Percentiles rank a stretch among this genome's conserved stretches.
phyloP scores from a whole-genome alignment of 2,113 vertebrate genomes.

The Acrocephalus kingi region DNA sequence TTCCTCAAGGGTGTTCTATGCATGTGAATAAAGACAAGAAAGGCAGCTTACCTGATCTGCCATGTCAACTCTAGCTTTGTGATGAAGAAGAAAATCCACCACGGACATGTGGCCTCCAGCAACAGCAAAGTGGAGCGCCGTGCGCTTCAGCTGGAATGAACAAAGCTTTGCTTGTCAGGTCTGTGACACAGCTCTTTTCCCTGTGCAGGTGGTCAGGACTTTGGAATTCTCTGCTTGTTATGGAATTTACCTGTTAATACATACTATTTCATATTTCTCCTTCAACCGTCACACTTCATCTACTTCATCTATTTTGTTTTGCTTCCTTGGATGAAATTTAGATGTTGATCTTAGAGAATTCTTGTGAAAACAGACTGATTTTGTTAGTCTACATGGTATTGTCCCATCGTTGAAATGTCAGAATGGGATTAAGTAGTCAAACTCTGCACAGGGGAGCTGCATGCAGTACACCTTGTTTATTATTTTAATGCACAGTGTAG shows the following conservation, averaged over 20 bases:
- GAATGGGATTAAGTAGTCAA: not conserved
- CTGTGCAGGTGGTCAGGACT: not conserved
- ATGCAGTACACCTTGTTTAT: not conserved
- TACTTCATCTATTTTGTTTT: not conserved
- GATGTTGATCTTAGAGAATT: not conserved
- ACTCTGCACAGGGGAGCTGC: not conserved
- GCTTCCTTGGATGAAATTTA: not conserved
- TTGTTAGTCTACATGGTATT: not conserved
- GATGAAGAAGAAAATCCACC: slow-evolving; percentile 82
- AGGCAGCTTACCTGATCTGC: slow-evolving; percentile 83
- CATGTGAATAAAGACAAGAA: not conserved
- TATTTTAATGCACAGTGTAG: not conserved
- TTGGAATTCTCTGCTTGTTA: not conserved
- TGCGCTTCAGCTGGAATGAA: slow-evolving; percentile 79
- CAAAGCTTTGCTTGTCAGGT: not conserved
- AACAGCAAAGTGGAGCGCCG: slow-evolving; percentile 87
- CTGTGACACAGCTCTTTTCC: not conserved
- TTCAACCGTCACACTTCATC: not conserved
- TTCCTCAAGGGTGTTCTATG: not conserved
- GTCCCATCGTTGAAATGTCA: not conserved
- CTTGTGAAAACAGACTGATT: not conserved
- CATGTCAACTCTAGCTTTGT: slow-evolving; percentile 86
- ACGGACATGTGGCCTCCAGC: slow-evolving; percentile 77
- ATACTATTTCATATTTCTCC: not conserved
- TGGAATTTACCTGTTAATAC: not conserved